Base-by-base conservation (phyloP, 1,140 invertebrate species). In the Atta colombica region DNA sequence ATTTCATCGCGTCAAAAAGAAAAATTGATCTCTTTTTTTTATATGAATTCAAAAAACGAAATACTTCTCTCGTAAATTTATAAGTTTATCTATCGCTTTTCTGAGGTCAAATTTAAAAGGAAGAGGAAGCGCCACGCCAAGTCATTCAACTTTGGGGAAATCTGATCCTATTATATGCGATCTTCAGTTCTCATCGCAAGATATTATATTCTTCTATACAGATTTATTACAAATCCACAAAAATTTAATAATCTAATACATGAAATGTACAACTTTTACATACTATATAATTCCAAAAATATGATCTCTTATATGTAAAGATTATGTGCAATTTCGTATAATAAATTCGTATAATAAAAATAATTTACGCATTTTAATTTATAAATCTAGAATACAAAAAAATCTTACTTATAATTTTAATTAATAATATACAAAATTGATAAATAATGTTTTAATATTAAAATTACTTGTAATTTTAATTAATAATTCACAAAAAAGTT, bases 111-210 rank as follows among this genome's bases (percentile, higher is more conserved):
- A 84, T 84, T 51, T 74, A 35, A 84, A 74, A 16, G 75, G 14
- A 12, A 49, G 31, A 31, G 3, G 55, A 28, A 72, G 14, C 7
- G 35, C n/a, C 28, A 68, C 16, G 10, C 12, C 39, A 5, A 5
- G 35, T 18, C 31, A 16, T 74, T 82, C 68, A 82, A 82, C 69
- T 74, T 84, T 74, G 8, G 4, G 4, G 61, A 80, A 80, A 74
- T 53, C 25, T 68, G 69, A 84, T 74, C 39, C 39, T 21, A 12
- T 28, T 25, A 45, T 58, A 14, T 45, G 12, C 51, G 31, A 45
- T 58, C 49, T 58, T 45, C 61, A 39, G 7, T 39, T 39, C 8
- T 55, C 31, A 68, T 82, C 18, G 58, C 53, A 25, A 25, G 39
- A 16, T 45, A 21, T 16, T 60, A 45, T 55, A 71, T 49, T 28